Base-by-base conservation (phyloP, 2,888 invertebrate species). In the Trypoxylon attenuatum region DNA sequence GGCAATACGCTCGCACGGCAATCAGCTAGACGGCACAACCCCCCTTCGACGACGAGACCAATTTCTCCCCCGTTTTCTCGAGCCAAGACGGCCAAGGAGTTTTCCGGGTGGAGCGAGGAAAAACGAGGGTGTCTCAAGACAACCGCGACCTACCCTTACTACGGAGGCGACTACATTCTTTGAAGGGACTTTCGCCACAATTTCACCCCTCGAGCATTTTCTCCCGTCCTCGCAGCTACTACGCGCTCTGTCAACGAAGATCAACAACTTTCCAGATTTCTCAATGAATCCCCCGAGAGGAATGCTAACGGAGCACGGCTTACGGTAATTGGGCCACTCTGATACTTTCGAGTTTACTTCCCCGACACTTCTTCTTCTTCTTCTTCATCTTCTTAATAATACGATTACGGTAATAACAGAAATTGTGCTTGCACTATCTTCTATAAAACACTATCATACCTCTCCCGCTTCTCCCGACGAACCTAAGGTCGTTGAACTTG, bases 381-480 rank as follows among this genome's bases (percentile, higher is more conserved):
- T n/a, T n/a, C n/a, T n/a, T n/a, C n/a, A n/a, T n/a, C n/a, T n/a
- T n/a, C n/a, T n/a, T n/a, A n/a, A n/a, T n/a, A n/a, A n/a, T n/a
- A n/a, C n/a, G n/a, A n/a, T n/a, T n/a, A n/a, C n/a, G n/a, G n/a
- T n/a, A n/a, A n/a, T n/a, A n/a, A n/a, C n/a, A n/a, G n/a, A n/a
- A n/a, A n/a, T n/a, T n/a, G n/a, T n/a, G n/a, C n/a, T n/a, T n/a
- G n/a, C n/a, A n/a, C n/a, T n/a, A n/a, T n/a, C n/a, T n/a, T n/a
- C 23, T 10, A 21, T 19, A 10, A 21, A 8, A n/a, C n/a, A n/a
- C n/a, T n/a, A n/a, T n/a, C n/a, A n/a, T 89, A 98, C 99, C 99
- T 93, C 99, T 91, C 82, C 99, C 99, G 87, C 98, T 98, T 87
- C 98, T 91, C 78, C 99, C 99, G 82, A 99, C 97, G 90, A 99